Evolutionary conservation across 37 sponge, comb jelly and placozoan species (phyloP).

Genomic region (Bolinopsis microptera): DNA sequence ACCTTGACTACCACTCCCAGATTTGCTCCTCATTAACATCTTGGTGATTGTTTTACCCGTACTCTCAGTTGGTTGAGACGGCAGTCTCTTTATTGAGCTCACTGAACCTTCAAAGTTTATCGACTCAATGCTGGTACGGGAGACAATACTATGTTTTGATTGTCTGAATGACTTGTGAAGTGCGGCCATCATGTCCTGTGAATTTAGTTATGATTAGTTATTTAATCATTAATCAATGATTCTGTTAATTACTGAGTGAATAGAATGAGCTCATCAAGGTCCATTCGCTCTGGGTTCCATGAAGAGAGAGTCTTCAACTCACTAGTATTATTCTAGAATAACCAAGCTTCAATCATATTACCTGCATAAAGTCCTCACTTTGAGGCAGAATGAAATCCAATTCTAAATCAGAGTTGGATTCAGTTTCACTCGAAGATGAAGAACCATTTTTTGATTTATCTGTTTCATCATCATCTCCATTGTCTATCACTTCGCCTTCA

Average conservation of each 20-base stretch:
- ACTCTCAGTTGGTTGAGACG: not conserved
- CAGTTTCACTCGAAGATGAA: not conserved
- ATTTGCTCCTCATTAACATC: not conserved
- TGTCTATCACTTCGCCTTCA: not conserved
- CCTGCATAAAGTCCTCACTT: not conserved
- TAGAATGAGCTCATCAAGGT: too few relatives aligned
- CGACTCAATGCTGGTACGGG: not conserved
- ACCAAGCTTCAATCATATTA: not conserved
- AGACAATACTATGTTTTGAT: not conserved
- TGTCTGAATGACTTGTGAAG: not conserved
- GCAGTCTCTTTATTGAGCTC: not conserved
- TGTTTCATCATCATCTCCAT: not conserved
- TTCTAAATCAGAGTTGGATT: not conserved
- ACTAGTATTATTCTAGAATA: too few relatives aligned
- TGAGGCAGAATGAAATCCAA: not conserved
- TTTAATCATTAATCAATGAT: too few relatives aligned
- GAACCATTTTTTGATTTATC: not conserved
- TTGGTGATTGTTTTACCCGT: not conserved
- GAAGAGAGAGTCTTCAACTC: too few relatives aligned
- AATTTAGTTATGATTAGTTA: too few relatives aligned
- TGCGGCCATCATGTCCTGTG: not conserved
- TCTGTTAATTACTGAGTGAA: too few relatives aligned
- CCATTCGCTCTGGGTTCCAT: too few relatives aligned
- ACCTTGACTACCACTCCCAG: not conserved
- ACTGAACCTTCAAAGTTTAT: not conserved